These are phyloP conservation scores for Cygnus buccinator DNA, from an alignment of 2,113 vertebrate species.

Conservation along the genomic window DNA sequence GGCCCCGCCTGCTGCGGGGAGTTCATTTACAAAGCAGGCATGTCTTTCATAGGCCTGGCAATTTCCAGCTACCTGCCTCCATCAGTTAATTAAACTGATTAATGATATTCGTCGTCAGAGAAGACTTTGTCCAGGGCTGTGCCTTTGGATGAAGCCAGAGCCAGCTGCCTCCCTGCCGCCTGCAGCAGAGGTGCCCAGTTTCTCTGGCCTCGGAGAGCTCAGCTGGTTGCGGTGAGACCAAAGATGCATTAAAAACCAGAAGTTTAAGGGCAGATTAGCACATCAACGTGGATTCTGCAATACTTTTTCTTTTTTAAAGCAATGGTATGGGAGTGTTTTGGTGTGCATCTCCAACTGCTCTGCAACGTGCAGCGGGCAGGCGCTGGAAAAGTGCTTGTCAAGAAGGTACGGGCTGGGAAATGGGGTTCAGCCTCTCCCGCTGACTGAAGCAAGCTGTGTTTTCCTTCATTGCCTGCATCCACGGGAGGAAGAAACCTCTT, in stretches of 20 bases:
- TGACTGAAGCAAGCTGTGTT: background rate
- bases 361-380: background rate
- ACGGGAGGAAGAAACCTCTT: rapidly evolving
- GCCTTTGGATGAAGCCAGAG: background rate
- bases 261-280: background rate
- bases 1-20: background rate
- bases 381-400: background rate
- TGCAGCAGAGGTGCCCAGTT: background rate
- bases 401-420: background rate
- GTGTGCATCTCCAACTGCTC: rapidly evolving
- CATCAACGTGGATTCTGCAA: rapidly evolving
- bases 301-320: background rate
- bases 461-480: background rate
- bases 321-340: background rate
- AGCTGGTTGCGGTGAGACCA: background rate
- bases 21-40: background rate
- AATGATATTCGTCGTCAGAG: background rate
- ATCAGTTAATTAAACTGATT: background rate
- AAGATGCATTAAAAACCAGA: background rate
- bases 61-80: background rate
- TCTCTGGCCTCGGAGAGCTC: background rate
- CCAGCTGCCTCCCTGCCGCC: background rate
- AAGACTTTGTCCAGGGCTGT: background rate
- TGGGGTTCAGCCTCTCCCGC: background rate
- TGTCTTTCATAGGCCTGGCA: background rate